Evolutionary conservation across 2,888 invertebrate genomes (phyloP).

Genomic region (Dugesia japonica): DNA sequence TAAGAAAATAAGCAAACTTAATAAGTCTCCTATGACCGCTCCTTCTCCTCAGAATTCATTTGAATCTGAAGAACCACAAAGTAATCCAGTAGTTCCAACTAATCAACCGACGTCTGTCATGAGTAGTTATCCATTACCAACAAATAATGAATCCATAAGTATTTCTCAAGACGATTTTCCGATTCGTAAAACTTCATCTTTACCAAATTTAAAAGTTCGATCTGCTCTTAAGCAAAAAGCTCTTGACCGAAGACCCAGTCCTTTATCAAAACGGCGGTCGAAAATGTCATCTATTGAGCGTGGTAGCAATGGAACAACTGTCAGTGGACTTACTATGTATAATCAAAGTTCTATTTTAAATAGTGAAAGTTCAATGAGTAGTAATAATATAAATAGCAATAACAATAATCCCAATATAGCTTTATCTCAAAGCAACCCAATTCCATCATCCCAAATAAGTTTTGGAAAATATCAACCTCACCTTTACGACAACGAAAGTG

Average conservation of each 20-base stretch:
- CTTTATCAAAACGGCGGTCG: constrained; percentile 59
- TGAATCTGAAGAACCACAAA: constrained; percentile 26
- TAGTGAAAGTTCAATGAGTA: background rate
- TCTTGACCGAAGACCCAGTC: constrained; percentile 72
- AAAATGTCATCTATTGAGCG: constrained; percentile 24
- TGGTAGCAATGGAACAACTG: background rate
- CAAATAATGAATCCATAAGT: constrained; percentile 14
- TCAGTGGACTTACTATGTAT: background rate
- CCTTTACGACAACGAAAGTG: background rate
- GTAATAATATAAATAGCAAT: no score
- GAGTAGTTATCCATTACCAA: constrained; percentile 34
- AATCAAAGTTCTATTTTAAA: background rate
- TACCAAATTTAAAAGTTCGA: constrained; percentile 65
- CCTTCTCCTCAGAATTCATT: constrained; percentile 34
- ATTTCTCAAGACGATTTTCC: constrained; percentile 34
- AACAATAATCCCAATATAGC: background rate
- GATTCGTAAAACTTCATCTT: constrained; percentile 57
- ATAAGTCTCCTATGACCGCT: constrained; percentile 51
- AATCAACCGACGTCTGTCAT: background rate
- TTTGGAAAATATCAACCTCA: constrained; percentile 15
- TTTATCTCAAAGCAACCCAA: background rate
- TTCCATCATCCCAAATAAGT: background rate
- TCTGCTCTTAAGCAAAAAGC: constrained; percentile 63
- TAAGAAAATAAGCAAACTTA: constrained; percentile 51
- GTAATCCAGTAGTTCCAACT: constrained; percentile 23